phyloP scores from a whole-genome alignment of 2,113 vertebrate species.

The Equus quagga region DNA sequence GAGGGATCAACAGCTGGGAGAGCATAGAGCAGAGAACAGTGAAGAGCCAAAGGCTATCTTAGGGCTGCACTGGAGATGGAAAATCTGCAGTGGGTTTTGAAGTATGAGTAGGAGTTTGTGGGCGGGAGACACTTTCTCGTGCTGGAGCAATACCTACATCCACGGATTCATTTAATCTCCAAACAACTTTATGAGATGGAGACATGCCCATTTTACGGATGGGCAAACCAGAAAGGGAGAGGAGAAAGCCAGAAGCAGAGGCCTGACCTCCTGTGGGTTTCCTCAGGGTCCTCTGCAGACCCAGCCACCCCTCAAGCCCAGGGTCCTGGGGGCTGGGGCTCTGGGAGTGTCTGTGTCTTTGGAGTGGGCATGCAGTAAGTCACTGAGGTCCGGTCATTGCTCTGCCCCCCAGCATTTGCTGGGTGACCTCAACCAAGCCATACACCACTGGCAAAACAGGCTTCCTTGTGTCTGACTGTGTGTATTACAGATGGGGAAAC shows the following conservation, averaged over 20 bases:
- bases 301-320: neutral
- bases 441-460: neutral
- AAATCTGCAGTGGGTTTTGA: neutral
- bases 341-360: neutral
- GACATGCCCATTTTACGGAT: neutral
- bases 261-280: neutral
- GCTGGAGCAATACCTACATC: neutral
- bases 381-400: neutral
- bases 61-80: neutral
- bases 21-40: neutral
- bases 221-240: neutral
- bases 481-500: neutral
- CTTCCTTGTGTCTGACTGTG: neutral
- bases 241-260: neutral
- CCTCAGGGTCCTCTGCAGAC: neutral
- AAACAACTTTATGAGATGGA: neutral
- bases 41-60: neutral
- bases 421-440: neutral
- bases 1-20: no score
- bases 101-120: neutral
- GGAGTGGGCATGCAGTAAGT: neutral
- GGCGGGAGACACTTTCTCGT: accelerated
- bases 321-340: neutral
- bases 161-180: neutral
- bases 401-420: neutral